These are phyloP conservation scores for Leptopilina myrica DNA, from an alignment of 2,888 invertebrate genomes.

Conservation along the genomic window DNA sequence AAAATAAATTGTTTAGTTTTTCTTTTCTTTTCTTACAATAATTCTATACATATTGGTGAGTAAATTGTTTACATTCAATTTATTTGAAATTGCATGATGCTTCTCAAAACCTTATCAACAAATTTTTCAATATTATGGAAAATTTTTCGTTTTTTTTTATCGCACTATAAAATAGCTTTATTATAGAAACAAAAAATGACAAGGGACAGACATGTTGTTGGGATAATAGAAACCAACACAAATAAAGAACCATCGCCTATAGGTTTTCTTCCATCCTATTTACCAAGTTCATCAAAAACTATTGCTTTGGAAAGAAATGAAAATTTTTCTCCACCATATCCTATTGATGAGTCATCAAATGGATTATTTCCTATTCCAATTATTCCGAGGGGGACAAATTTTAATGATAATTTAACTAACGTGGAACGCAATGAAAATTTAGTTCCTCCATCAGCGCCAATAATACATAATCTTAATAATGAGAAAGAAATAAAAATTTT, in stretches of 20 bases:
- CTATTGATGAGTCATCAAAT: not conserved
- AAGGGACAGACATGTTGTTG: not conserved
- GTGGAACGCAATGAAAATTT: not conserved
- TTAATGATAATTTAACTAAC: not conserved
- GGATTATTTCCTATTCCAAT: not conserved
- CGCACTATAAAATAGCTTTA: no score
- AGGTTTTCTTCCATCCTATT: not conserved
- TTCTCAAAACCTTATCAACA: no score
- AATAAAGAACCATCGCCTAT: constrained; percentile 7
- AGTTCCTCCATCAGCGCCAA: not conserved
- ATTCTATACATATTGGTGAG: no score
- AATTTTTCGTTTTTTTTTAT: no score
- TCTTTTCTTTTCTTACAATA: no score
- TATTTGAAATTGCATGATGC: no score
- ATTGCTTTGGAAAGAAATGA: not conserved
- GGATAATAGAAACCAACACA: not conserved
- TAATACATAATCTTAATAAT: not conserved
- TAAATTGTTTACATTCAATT: no score
- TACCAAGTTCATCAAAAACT: not conserved
- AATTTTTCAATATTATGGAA: no score
- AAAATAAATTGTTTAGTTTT: not conserved
- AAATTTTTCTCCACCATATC: not conserved
- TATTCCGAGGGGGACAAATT: not conserved
- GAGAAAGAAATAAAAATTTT: not conserved
- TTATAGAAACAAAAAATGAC: not conserved